phyloP scores from a whole-genome alignment of 2,797 vertebrate genomes.

The Danionella dracula region DNA sequence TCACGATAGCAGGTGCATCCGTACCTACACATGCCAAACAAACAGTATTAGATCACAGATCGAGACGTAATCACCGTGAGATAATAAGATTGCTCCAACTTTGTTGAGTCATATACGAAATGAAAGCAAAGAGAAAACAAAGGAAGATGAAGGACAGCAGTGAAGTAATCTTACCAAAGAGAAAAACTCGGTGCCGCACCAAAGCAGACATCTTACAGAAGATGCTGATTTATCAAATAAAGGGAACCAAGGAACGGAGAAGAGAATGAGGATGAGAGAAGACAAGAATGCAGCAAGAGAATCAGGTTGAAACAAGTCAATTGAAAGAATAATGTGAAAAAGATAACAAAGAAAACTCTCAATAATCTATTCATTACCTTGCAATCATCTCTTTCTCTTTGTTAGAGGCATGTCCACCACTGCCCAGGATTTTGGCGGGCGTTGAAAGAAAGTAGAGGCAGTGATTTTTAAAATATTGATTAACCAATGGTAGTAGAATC shows the following conservation, averaged over 20 bases:
- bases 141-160: background rate
- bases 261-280: slow-evolving; percentile 18
- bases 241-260: slow-evolving; percentile 4
- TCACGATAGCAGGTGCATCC: slow-evolving; percentile 84
- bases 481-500: slow-evolving; percentile 90
- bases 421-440: slow-evolving; percentile 86
- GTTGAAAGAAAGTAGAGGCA: slow-evolving; percentile 94
- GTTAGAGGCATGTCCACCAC: slow-evolving; percentile 88
- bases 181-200: slow-evolving; percentile 90
- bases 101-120: background rate
- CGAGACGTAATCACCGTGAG: background rate
- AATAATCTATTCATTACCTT: slow-evolving; percentile 68
- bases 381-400: slow-evolving; percentile 97
- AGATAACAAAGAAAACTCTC: no score
- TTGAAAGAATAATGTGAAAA: no score
- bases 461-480: slow-evolving; percentile 95
- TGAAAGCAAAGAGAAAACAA: background rate
- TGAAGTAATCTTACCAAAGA: slow-evolving; percentile 80
- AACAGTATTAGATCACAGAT: background rate
- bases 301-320: slow-evolving; percentile 17
- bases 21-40: slow-evolving; percentile 69
- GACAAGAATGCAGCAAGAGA: slow-evolving; percentile 5
- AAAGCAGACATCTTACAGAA: slow-evolving; percentile 94
- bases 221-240: slow-evolving; percentile 68
- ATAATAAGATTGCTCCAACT: background rate